Evolutionary conservation across 2,797 vertebrate genomes (phyloP), one percentile per base, ranked within the genome.

Genomic region (Natrix natrix): DNA sequence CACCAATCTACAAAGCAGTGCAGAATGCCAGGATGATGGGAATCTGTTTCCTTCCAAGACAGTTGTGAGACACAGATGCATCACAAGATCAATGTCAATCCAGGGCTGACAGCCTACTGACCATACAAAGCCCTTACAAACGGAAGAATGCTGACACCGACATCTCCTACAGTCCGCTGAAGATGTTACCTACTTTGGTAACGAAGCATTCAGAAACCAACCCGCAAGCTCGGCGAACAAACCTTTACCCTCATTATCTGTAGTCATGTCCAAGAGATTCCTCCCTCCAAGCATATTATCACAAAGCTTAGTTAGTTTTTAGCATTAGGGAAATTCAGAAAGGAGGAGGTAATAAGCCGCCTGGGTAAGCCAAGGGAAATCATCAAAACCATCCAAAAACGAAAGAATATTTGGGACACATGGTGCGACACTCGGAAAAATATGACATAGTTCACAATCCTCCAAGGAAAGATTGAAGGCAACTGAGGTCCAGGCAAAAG

Each of bases 161-260:
- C 4, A n/a, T 66, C 4, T 26, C 61, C 11, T 66, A 66, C n/a
- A 13, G 3, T 66, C 12, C 0, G 0, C 11, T n/a, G 10, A 63
- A 63, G 11, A 5, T 28, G 28, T 66, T 66, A n/a, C 12, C 28
- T 28, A 13, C 28, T 4, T 11, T 13, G 12, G 12, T n/a, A 13
- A 66, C 0, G 0, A n/a, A 63, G 28, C 11, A 28, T 63, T 63
- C 1, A 4, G 61, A 63, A 66, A n/a, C 61, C 61, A 66, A n/a
- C 1, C 12, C 26, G n/a, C 61, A n/a, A n/a, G 61, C 12, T 13
- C 0, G 4, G 12, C n/a, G 11, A 66, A n/a, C 12, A 13, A n/a
- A n/a, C 4, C 26, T 66, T 66, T 26, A 66, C 12, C 61, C 61
- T n/a, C 61, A 13, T 66, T 66, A 66, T 66, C 28, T 66, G 12